Evolutionary conservation across 2,113 vertebrate species (phyloP).

Genomic region (Gnathonemus echidnorhynchus): DNA sequence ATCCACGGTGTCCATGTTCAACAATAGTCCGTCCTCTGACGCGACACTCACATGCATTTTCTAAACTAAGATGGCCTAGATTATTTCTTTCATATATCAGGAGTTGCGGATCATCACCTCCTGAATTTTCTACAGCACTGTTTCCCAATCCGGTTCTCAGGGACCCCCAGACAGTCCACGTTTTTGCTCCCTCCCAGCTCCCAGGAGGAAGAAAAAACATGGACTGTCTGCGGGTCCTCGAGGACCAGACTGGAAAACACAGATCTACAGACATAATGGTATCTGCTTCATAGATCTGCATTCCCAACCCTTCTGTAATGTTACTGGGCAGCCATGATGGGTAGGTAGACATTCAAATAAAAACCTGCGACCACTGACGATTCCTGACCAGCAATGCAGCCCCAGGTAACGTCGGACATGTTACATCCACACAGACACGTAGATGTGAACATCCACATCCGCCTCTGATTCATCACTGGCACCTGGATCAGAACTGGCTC

Average conservation of each 20-base stretch:
- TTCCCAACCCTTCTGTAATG: neutral
- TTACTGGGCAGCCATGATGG: neutral
- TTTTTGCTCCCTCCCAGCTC: neutral
- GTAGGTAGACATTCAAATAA: neutral
- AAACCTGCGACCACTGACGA: neutral
- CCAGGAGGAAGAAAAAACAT: neutral
- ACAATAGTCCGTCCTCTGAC: neutral
- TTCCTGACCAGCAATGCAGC: neutral
- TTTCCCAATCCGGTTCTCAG: neutral
- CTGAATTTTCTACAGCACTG: neutral
- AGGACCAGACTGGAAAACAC: neutral
- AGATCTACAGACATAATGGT: neutral
- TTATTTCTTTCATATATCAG: neutral
- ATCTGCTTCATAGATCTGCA: neutral
- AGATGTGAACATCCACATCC: neutral
- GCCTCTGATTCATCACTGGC: neutral
- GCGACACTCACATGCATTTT: neutral
- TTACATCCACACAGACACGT: neutral
- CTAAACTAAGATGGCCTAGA: neutral
- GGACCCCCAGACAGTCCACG: neutral
- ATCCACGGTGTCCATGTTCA: neutral
- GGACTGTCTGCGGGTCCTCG: neutral
- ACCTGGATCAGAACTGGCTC: neutral
- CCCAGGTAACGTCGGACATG: neutral
- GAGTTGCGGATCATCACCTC: neutral